These are phyloP conservation scores for Acridotheres tristis DNA, from an alignment of 2,797 vertebrate genomes.

Conservation along the genomic window DNA sequence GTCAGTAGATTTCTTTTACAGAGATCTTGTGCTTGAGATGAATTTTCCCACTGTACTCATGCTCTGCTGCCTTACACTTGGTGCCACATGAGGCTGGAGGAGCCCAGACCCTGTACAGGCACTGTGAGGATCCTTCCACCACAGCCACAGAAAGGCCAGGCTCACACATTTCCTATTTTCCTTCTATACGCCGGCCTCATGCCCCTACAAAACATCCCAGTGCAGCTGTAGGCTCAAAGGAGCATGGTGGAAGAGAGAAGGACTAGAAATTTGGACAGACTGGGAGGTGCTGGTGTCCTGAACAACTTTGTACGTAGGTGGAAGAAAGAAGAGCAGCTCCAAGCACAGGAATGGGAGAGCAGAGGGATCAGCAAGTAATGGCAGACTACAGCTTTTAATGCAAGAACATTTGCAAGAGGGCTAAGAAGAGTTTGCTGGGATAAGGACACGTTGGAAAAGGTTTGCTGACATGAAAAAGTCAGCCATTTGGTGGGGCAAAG, in stretches of 20 bases:
- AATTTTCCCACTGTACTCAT: background rate
- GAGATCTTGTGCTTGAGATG: background rate
- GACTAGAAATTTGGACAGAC: background rate
- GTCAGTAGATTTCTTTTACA: background rate
- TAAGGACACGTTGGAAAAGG: background rate
- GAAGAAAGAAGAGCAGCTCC: background rate
- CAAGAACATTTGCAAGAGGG: background rate
- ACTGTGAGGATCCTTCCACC: background rate
- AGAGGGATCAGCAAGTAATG: background rate
- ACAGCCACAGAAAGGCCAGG: background rate
- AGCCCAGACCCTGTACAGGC: background rate
- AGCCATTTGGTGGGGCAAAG: background rate
- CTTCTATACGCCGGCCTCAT: background rate
- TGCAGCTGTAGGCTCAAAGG: background rate
- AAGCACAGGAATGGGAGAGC: background rate
- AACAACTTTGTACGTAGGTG: background rate
- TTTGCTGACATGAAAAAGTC: background rate
- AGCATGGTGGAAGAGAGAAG: background rate
- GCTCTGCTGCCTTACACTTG: background rate
- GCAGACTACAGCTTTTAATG: background rate
- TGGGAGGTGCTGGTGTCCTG: background rate
- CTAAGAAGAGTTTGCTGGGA: background rate
- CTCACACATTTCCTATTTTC: background rate
- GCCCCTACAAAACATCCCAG: background rate
- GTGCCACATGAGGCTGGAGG: background rate